Conservation (phyloP, 1,140 invertebrate species). For the Zaprionus taronus region DNA sequence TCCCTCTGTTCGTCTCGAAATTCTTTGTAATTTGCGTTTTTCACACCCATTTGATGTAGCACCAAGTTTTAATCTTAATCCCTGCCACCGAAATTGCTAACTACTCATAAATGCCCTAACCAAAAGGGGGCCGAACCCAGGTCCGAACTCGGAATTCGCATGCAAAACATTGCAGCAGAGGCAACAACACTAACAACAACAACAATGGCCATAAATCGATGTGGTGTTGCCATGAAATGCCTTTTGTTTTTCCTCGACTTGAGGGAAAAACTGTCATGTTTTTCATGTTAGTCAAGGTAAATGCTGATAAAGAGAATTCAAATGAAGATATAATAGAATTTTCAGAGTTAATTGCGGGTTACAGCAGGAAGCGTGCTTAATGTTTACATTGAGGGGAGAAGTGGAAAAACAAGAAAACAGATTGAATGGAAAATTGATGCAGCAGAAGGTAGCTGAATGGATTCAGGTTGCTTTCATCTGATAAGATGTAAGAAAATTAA, state of each 20-base stretch:
- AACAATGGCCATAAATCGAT: slow-evolving; percentile 64
- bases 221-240: slow-evolving; percentile 66
- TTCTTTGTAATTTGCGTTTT: slow-evolving; percentile 82
- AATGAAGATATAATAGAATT: slow-evolving; percentile 44
- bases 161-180: slow-evolving; percentile 14
- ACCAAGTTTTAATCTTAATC: slow-evolving; percentile 79
- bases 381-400: slow-evolving; percentile 21
- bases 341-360: slow-evolving; percentile 36
- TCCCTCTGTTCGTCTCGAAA: slow-evolving; percentile 35
- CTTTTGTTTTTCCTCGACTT: slow-evolving; percentile 30
- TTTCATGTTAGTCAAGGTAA: slow-evolving; percentile 58
- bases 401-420: background rate
- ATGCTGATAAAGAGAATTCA: slow-evolving; percentile 35
- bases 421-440: background rate
- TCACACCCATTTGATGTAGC: slow-evolving; percentile 81
- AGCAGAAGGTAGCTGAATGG: background rate
- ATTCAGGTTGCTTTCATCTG: background rate
- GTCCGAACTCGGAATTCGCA: slow-evolving; percentile 4
- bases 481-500: background rate
- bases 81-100: slow-evolving; percentile 79
- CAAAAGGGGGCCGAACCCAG: slow-evolving; percentile 26
- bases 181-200: slow-evolving; percentile 14
- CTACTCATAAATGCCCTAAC: slow-evolving; percentile 56
- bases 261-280: slow-evolving; percentile 75
- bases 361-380: slow-evolving; percentile 18